Conservation (phyloP, 2,113 vertebrate species). For the Neodon shergylaensis region DNA sequence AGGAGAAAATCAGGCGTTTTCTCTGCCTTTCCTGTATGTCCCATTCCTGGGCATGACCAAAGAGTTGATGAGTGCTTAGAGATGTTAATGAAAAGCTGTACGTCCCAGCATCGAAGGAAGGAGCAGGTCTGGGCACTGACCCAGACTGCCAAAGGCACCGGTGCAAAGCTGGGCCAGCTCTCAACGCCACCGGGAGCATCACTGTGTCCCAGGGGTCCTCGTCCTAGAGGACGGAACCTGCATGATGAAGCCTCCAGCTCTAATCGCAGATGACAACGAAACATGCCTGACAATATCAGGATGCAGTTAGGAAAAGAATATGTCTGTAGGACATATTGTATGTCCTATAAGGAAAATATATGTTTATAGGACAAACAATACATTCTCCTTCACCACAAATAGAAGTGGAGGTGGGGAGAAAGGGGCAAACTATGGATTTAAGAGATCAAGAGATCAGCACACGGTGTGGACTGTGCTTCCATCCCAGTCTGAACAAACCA, state of each 20-base stretch:
- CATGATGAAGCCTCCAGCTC: not conserved
- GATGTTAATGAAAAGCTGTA: not conserved
- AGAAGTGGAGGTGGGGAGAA: not conserved
- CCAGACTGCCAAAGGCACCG: not conserved
- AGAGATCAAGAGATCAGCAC: not conserved
- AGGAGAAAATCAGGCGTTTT: not conserved
- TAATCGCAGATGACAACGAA: not conserved
- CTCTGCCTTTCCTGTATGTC: not conserved
- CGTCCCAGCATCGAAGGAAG: not conserved
- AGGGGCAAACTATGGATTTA: not conserved
- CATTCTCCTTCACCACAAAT: not conserved
- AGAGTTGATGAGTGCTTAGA: not conserved
- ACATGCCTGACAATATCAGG: not conserved
- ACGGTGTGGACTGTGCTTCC: not conserved
- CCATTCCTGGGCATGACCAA: not conserved
- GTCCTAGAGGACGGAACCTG: not conserved
- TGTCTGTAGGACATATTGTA: not conserved
- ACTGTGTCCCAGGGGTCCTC: not conserved
- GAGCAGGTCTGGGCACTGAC: not conserved
- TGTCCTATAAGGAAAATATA: not conserved
- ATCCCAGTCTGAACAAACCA: not conserved
- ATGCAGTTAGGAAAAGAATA: not conserved
- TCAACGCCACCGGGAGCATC: not conserved
- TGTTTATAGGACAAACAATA: not conserved
- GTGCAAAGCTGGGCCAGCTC: not conserved